Base-by-base conservation (phyloP, 2,888 invertebrate species). In the Drosophila yooni region DNA sequence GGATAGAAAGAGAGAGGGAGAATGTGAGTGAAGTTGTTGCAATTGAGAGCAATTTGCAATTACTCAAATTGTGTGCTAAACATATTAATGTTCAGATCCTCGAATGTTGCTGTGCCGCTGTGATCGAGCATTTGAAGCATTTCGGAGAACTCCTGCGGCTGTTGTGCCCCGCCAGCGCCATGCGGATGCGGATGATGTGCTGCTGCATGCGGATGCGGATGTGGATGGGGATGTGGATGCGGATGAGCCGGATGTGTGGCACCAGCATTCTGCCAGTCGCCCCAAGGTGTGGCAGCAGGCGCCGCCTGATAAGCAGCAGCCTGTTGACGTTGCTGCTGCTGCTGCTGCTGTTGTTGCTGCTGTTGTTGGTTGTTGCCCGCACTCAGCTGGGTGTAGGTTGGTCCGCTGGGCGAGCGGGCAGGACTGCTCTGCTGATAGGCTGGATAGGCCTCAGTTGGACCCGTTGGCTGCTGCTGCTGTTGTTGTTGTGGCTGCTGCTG, bases 101-200 rank as follows among this genome's bases (percentile, higher is more conserved):
- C 98, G 92, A 98, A 98, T 34, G 97, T 96, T 46, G 96, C 95
- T 51, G 96, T 95, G 59, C 96, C 96, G 88, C 96, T 95, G 92
- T 97, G 97, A 93, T 98, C 97, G 66, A 98, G 94, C 95, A 98
- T 98, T 94, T 98, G 98, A 88, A 98, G 94, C 98, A 98, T 98
- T 91, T 98, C 98, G 21, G 97, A 96, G 66, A 98, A 95, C 94
- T 98, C 96, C 85, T 95, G 95, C 48, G 96, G 95, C 36, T 94
- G 94, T 13, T 88, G 83, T 10, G 66, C 79, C 38, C 94, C 94
- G 50, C 94, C 93, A 78, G 94, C 94, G 31, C 88, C 91, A 74
- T 90, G 88, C 5, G 84, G 80, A 51, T 88, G 87, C 70, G 92
- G 88, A 85, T 94, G 94, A 59, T 94, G 84, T 11, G 56, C 38